Percentiles rank a stretch among this genome's conserved stretches.
Conservation (phyloP, 2,797 vertebrate genomes). For the Tadarida brasiliensis region DNA sequence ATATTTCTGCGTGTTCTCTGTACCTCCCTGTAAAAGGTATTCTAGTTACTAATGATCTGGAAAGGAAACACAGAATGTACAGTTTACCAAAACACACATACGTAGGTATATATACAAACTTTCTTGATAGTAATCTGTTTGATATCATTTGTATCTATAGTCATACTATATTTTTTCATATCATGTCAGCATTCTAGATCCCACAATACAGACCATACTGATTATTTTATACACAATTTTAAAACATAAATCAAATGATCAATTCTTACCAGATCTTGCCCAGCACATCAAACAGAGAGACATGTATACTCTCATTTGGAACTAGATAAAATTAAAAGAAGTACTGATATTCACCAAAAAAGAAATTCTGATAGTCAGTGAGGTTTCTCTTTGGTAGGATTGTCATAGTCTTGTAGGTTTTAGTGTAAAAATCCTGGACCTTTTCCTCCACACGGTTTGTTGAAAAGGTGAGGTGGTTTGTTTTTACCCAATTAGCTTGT, state of each 20-base stretch:
- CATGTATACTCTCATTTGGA: conserved; percentile 85
- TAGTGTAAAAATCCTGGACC: conserved; percentile 66
- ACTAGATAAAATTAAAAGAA: conserved; percentile 71
- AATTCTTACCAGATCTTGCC: conserved; percentile 87
- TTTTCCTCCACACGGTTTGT: conserved; percentile 87
- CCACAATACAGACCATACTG: neutral
- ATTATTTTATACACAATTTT: conserved; percentile 25
- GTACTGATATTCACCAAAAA: conserved; percentile 57
- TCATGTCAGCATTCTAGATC: neutral
- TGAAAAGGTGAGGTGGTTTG: conserved; percentile 81
- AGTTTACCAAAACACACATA: conserved; percentile 18
- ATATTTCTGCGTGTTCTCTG: neutral
- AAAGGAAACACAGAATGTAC: neutral
- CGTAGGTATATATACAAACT: neutral
- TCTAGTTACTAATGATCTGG: conserved; percentile 7
- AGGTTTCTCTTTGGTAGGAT: conserved; percentile 51
- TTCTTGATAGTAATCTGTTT: conserved; percentile 9
- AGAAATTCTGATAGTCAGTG: conserved; percentile 32
- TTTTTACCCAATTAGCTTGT: conserved; percentile 67
- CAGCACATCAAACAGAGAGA: conserved; percentile 86
- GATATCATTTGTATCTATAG: neutral
- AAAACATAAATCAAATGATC: conserved; percentile 54
- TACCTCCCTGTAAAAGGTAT: neutral
- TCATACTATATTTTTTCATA: conserved; percentile 17
- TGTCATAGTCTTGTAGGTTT: conserved; percentile 68